Base-by-base conservation (phyloP, 2,888 invertebrate genomes). In the Bedellia somnulentella region DNA sequence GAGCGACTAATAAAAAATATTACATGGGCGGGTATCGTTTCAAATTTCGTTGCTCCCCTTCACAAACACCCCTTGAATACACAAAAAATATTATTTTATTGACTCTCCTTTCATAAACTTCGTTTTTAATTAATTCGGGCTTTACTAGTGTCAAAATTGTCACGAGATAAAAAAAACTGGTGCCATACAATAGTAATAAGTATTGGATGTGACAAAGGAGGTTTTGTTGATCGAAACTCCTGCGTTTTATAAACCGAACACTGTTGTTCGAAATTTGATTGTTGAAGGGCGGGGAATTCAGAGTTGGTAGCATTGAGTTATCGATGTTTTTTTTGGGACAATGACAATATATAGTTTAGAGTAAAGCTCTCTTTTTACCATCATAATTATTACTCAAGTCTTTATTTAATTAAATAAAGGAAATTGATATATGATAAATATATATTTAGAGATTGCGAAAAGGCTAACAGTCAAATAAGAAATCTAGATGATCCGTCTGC, bases 61-160 rank as follows among this genome's bases (percentile, higher is more conserved):
- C 45, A 51, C 46, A 49, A 43, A 37, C 44, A 42, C 49, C 56
- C 53, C 46, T 50, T 46, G 45, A 11, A 18, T n/a, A 44, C 43
- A 47, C 43, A 37, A 44, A 56, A 49, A 63, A 61, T 68, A 60
- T 67, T 68, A 70, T 68, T 71, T 71, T 68, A 73, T 70, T 62
- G 58, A 62, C 63, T 49, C 47, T 42, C 48, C 31, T 29, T 38
- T 30, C 28, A 32, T 32, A 37, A 46, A 47, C 49, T 46, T 50
- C 44, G 47, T 54, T 60, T 73, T 73, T 67, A 71, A 71, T 75
- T 66, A 63, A 63, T 68, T 49, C 48, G 59, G n/a, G 64, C 54
- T 61, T 58, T 62, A 51, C 49, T 51, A 31, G 35, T 35, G 34
- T 33, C 32, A 36, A 35, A 40, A 46, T 45, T 41, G 38, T 32